Evolutionary conservation across 37 sponge, comb jelly and placozoan genomes (phyloP), one percentile per base, ranked within the genome.

Genomic region (Lycopodina hypogea): DNA sequence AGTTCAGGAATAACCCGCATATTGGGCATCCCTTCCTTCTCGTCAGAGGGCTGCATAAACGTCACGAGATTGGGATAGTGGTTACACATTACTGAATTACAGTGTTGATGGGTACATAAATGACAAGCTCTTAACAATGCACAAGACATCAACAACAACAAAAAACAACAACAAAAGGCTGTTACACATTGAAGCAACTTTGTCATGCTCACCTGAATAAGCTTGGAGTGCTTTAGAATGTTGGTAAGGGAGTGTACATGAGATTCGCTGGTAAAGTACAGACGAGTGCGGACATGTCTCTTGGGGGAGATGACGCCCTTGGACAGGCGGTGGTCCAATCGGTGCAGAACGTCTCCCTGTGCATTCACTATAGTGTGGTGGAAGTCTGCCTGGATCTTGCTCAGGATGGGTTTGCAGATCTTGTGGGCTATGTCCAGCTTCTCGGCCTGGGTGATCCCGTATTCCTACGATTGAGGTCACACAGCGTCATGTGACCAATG

Each of bases 181-280:
- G n/a, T n/a, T n/a, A n/a, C n/a, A n/a, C n/a, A n/a, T n/a, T n/a
- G n/a, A n/a, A n/a, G n/a, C n/a, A n/a, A n/a, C n/a, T n/a, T n/a
- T n/a, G n/a, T n/a, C n/a, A n/a, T n/a, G n/a, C n/a, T n/a, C 40
- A 96, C 97, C 68, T 76, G 18, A 38, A 85, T 79, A n/a, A 96
- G 84, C 0, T 81, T 74, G 14, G 87, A 83, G 39, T 93, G 78
- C 69, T 83, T 77, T 33, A 94, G 72, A 21, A 91, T 67, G 65
- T 93, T 94, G 64, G 89, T 40, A 45, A 97, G 71, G 48, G 92
- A 91, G 71, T 93, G 94, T 32, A 97, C 83, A 71, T 94, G 97
- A 28, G 94, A 94, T 74, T 97, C 92, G 34, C 94, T 94, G 60
- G 97, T 94, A 78, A 97, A 97, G 78, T 97, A 97, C 38, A 97